Evolutionary conservation across 1,140 invertebrate genomes (phyloP), one percentile per base, ranked within the genome.

Genomic region (Drosophila saltans): DNA sequence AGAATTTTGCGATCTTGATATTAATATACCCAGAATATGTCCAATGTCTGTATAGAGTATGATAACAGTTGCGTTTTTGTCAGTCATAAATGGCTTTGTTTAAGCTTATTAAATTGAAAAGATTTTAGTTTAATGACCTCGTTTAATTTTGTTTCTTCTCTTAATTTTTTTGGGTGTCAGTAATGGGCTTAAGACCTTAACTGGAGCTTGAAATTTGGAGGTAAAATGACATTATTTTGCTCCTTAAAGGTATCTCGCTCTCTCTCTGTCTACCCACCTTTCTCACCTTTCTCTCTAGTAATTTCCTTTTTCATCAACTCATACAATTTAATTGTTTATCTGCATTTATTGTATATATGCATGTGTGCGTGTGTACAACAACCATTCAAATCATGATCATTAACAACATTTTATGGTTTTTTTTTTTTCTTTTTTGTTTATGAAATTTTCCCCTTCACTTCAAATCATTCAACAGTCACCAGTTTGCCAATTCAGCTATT

Each of bases 371-470:
- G 9, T 21, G 24, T 24, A 21, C 21, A 4, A 26, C 21, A 58
- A 58, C 59, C 74, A 75, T 57, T 64, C 43, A 30, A 77, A 66
- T 52, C 45, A 52, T 52, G 21, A 59, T 59, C 57, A 59, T 39
- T 33, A 63, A 48, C 21, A 45, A 41, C 75, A 33, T 76, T 76
- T 86, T 68, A 75, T 73, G 59, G 59, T 52, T 43, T 48, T 64
- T 4, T 63, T 58, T 39, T 36, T 7, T 16, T 55, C 4, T 55
- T 10, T 30, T 56, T 56, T 56, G 58, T 71, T 66, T 69, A 65
- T 76, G 61, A 71, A 65, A 66, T 79, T 82, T 79, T 86, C 80
- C 83, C 83, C 72, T 86, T 86, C 83, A 86, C 83, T 88, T 71
- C 63, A 69, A 82, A 36, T 76, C 68, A 81, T 1, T n/a, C 39